Percentiles rank a stretch among this genome's conserved stretches.
phyloP scores from a whole-genome alignment of 2,888 invertebrate species.

The Clunio marinus region DNA sequence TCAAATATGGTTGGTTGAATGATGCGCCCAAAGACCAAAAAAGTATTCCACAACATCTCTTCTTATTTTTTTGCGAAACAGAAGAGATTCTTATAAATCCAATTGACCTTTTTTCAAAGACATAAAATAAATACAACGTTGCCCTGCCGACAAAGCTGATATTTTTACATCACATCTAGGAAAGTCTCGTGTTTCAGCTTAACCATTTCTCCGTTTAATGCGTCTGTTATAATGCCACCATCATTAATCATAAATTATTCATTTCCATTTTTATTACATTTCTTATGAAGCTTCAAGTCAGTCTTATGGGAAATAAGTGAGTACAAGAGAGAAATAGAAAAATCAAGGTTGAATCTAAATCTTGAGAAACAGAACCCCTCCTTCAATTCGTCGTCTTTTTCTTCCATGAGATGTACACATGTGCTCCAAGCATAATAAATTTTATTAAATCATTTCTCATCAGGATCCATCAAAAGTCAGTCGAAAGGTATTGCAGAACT shows the following conservation, averaged over 20 bases:
- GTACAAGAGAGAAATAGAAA: neutral
- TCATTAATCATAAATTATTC: conserved; percentile 31
- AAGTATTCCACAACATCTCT: no score
- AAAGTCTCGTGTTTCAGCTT: no score
- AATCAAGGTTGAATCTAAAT: conserved; percentile 10
- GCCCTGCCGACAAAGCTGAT: neutral
- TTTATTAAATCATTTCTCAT: conserved; percentile 2
- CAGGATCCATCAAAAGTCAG: neutral
- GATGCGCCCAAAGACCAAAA: no score
- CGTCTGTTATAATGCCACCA: conserved; percentile 25
- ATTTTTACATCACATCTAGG: neutral
- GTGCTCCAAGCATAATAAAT: neutral
- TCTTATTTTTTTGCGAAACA: neutral
- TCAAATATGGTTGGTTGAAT: neutral
- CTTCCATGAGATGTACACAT: no score
- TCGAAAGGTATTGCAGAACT: neutral
- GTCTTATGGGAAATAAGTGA: neutral
- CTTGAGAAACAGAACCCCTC: neutral
- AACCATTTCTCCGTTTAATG: neutral
- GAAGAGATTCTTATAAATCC: neutral
- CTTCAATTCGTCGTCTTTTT: neutral
- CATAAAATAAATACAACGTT: no score
- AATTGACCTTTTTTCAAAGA: conserved; percentile 19
- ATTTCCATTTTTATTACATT: conserved; percentile 11
- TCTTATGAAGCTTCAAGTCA: neutral